Percentiles rank a stretch among this genome's conserved stretches.
phyloP scores from a whole-genome alignment of 2,888 invertebrate species.

The Gymnosoma rotundatum region DNA sequence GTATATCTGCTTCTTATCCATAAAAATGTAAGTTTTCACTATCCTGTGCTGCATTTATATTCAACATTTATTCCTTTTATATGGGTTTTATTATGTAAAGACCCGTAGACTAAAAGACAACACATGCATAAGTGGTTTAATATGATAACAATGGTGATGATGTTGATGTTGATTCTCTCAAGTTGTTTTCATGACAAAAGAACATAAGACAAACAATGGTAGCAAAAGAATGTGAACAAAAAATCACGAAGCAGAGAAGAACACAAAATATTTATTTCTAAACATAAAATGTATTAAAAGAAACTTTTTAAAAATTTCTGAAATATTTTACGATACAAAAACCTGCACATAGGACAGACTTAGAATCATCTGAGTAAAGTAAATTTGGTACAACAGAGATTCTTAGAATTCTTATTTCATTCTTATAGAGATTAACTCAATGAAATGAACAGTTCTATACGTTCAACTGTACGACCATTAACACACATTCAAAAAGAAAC shows the following conservation, averaged over 20 bases:
- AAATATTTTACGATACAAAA: background rate
- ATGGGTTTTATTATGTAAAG: constrained; percentile 25
- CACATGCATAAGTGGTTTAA: constrained; percentile 52
- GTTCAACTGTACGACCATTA: too few species aligned
- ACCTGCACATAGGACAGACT: too few species aligned
- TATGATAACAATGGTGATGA: constrained; percentile 49
- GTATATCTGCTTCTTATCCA: background rate
- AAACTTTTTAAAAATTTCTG: background rate
- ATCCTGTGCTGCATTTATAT: constrained; percentile 15
- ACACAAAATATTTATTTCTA: background rate
- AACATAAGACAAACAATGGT: background rate
- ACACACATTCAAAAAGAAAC: too few species aligned
- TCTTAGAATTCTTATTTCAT: too few species aligned
- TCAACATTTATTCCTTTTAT: background rate
- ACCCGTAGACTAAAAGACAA: constrained; percentile 46
- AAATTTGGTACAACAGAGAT: too few species aligned
- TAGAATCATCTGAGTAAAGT: too few species aligned
- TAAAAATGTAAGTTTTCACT: constrained; percentile 8
- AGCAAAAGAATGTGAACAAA: background rate
- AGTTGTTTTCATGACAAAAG: constrained; percentile 36
- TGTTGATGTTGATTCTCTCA: constrained; percentile 44
- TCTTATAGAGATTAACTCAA: too few species aligned
- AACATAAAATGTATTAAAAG: too few species aligned
- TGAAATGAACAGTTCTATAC: too few species aligned
- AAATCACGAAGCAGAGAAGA: background rate